phyloP scores from a whole-genome alignment of 2,888 invertebrate genomes.

The Drosophila setosimentum region DNA sequence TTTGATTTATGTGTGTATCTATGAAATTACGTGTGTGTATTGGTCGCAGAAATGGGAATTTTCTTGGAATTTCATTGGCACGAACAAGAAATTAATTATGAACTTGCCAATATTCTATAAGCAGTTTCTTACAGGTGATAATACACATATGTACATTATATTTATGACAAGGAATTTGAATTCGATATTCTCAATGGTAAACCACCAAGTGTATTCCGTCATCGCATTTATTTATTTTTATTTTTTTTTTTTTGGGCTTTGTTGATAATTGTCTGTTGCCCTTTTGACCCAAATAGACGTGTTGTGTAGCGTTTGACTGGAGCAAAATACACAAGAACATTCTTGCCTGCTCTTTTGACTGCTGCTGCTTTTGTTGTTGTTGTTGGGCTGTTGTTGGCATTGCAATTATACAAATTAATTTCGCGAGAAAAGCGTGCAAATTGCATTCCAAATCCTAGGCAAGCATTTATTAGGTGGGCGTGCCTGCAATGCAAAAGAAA shows the following conservation, averaged over 20 bases:
- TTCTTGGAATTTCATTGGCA: not conserved
- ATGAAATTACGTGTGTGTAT: not conserved
- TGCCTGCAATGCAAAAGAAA: not conserved
- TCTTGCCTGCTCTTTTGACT: conserved; percentile 35
- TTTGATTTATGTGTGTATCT: not conserved
- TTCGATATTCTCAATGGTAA: not conserved
- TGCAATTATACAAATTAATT: conserved; percentile 79
- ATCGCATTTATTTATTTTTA: not conserved
- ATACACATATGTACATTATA: not conserved
- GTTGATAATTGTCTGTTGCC: conserved; percentile 5
- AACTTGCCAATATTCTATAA: not conserved
- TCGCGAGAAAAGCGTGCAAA: conserved; percentile 57
- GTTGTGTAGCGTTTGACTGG: conserved; percentile 36
- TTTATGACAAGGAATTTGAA: not conserved
- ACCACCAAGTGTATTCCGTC: conserved; percentile 16
- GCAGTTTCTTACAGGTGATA: not conserved
- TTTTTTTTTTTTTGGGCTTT: not conserved
- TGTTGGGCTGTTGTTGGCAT: conserved; percentile 26
- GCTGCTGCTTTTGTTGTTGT: conserved; percentile 5
- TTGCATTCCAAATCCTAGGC: conserved; percentile 38
- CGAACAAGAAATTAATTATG: not conserved
- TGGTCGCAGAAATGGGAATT: not conserved
- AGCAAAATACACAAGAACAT: conserved; percentile 21
- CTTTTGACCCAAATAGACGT: conserved; percentile 49
- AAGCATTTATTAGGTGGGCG: conserved; percentile 15